These are phyloP conservation scores for Catagonus wagneri DNA, from an alignment of 2,113 vertebrate species.

Conservation along the genomic window DNA sequence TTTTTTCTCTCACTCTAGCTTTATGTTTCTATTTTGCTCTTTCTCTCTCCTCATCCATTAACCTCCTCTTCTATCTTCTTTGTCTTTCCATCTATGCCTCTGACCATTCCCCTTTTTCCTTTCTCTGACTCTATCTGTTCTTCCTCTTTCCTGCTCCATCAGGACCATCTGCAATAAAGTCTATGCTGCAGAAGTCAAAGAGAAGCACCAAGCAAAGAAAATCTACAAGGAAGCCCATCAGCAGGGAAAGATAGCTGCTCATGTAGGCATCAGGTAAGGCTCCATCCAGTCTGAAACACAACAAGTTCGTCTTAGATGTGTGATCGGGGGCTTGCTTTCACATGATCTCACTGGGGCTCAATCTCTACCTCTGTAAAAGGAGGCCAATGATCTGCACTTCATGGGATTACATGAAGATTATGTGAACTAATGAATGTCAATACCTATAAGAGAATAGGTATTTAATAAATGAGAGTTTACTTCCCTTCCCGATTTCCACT, in stretches of 20 bases:
- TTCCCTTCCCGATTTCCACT: slow-evolving; percentile 31
- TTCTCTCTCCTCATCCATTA: not conserved
- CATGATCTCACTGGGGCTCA: not conserved
- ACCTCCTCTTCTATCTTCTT: not conserved
- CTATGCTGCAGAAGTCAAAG: slow-evolving; percentile 90
- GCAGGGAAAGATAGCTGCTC: slow-evolving; percentile 91
- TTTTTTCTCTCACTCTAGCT: not conserved
- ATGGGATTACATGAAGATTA: not conserved
- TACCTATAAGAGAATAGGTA: not conserved
- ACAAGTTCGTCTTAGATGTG: not conserved
- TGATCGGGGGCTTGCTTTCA: not conserved
- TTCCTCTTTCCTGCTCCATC: slow-evolving; percentile 61
- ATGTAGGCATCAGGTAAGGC: slow-evolving; percentile 89
- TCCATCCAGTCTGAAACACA: not conserved
- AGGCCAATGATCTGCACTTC: not conserved
- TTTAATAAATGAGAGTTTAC: slow-evolving; percentile 33
- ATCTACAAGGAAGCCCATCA: slow-evolving; percentile 91
- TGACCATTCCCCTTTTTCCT: not conserved
- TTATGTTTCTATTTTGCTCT: not conserved
- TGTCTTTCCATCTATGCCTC: not conserved
- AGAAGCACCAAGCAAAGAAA: slow-evolving; percentile 91
- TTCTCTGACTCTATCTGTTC: not conserved
- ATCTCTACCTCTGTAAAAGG: slow-evolving; percentile 6
- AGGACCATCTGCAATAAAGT: slow-evolving; percentile 89
- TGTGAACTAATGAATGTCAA: slow-evolving; percentile 13